Base-by-base conservation (phyloP, 2,797 vertebrate species). In the Gymnocypris eckloni region DNA sequence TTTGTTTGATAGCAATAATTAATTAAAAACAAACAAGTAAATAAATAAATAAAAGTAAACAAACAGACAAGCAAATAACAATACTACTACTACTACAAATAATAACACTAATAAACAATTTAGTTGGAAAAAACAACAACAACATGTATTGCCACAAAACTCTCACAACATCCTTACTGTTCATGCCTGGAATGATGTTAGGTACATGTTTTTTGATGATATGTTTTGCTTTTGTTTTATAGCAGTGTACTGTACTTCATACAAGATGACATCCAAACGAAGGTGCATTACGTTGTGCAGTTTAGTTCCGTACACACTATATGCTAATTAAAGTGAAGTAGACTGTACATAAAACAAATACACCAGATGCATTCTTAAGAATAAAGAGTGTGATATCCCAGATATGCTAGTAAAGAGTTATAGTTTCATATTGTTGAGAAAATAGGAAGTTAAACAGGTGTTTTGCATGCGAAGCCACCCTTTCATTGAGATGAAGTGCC, bases 401-500 rank as follows among this genome's bases (percentile, higher is more conserved):
- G 41, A 69, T 12, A 80, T 52, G 37, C 39, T 39, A 67, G 33
- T 52, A 37, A 66, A 64, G 72, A 67, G 59, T 83, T 77, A 59
- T 33, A 73, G 25, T 61, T 82, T 13, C 59, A 67, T 76, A 77
- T 75, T 76, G 59, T 41, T 52, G 72, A 54, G 61, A 66, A 67
- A 41, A 52, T 41, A 66, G 45, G 45, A 39, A 12, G 41, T 70
- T 59, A 75, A 72, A 28, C 82, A 78, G 80, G 76, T 48, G 59
- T 83, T 72, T 86, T 83, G 66, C n/a, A 66, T 83, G 76, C 56
- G 6, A 61, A 61, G 72, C 82, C 50, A 37, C 54, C 54, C 72
- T 43, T 61, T 86, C 83, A 75, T 37, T 72, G 66, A 82, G 79
- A 45, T 69, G 37, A 81, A 76, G 75, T 78, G 52, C 52, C 37